These are phyloP conservation scores for Piaya cayana DNA, from an alignment of 2,113 vertebrate species.

Conservation along the genomic window DNA sequence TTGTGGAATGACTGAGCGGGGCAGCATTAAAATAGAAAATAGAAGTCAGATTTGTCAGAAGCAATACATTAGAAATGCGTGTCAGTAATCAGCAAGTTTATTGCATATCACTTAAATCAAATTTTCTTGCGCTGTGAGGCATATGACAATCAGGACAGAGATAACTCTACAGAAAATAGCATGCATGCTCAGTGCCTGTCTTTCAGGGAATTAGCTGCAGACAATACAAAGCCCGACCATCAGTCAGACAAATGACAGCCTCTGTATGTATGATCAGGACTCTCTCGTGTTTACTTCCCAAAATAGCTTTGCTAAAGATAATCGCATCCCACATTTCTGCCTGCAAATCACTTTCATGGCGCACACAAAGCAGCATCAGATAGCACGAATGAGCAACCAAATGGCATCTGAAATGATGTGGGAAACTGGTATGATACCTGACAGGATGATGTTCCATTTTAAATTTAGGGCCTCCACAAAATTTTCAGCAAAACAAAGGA, in stretches of 20 bases:
- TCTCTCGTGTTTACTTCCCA: background rate
- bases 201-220: constrained; percentile 34
- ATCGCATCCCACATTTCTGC: background rate
- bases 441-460: background rate
- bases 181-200: background rate
- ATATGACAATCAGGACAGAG: background rate
- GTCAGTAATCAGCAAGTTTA: background rate
- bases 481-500: constrained; percentile 8
- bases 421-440: background rate
- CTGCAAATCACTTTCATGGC: background rate
- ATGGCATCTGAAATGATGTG: background rate
- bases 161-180: background rate
- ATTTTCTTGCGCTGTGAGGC: background rate
- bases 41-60: background rate
- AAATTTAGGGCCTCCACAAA: background rate
- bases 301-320: constrained; percentile 34
- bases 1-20: background rate
- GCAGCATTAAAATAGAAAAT: background rate
- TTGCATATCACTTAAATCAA: background rate
- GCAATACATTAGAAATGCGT: background rate
- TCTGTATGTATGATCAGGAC: background rate
- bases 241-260: background rate
- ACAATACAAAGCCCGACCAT: background rate
- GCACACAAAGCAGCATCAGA: background rate
- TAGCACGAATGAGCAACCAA: background rate